Evolutionary conservation across 2,888 invertebrate species (phyloP), one percentile per base, ranked within the genome.

Genomic region (Melinaea marsaeus): DNA sequence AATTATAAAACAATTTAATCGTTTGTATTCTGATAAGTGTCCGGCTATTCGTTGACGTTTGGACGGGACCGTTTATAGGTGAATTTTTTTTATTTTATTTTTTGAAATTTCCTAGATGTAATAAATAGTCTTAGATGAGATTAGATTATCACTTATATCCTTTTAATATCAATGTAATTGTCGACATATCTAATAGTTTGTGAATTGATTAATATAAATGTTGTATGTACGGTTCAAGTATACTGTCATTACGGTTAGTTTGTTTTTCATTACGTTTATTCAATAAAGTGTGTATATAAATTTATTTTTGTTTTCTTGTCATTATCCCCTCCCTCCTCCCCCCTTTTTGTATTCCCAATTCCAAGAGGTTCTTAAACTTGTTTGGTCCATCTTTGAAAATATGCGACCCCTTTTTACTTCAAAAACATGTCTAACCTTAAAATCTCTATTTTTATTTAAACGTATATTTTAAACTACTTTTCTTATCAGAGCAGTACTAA

Each of bases 261-360:
- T 88, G 81, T 86, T 88, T 90, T 90, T 89, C 83, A 88, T 88
- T 90, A 89, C 84, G 88, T 90, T 90, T 85, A 81, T 87, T 90
- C 85, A 91, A 90, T 91, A 91, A 91, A 91, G 91, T 91, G 91
- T 91, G 91, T 91, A 91, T 86, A 90, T 91, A 88, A 85, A 75
- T 62, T 4, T 35, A 61, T 60, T 74, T 22, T 81, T 78, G 75
- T 54, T 66, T 69, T 69, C 7, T 32, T 45, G 45, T 58, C 9
- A 37, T 6, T 5, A 46, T 7, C 11, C 46, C 34, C 42, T 11
- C 9, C 13, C 35, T 55, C 4, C 6, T 11, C 35, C 13, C 55
- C 5, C 13, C 6, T 13, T 35, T 13, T 32, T 32, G 13, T n/a
- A n/a, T 22, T 6, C 46, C 4, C n/a, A 3, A 46, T n/a, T 7